These are phyloP conservation scores for Strix occidentalis DNA, from an alignment of 2,797 vertebrate genomes.

Conservation along the genomic window DNA sequence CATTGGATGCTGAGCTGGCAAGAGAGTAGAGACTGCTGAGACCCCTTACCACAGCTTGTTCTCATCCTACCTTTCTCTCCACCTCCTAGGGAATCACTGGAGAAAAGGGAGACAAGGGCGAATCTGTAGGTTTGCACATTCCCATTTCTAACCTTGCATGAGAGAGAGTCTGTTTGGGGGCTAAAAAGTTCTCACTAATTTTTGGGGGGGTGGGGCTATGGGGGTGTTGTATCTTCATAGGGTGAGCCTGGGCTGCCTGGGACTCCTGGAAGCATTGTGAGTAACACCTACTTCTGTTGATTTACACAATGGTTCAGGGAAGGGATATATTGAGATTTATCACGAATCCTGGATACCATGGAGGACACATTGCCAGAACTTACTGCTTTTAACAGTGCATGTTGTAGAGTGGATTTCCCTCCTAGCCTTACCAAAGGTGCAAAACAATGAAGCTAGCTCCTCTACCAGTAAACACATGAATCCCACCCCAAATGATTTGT, in stretches of 20 bases:
- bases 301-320: background rate
- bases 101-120: slow-evolving; percentile 83
- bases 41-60: background rate
- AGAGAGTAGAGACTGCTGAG: background rate
- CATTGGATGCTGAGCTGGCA: background rate
- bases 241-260: slow-evolving; percentile 85
- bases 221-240: slow-evolving; percentile 66
- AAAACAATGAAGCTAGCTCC: background rate
- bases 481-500: background rate
- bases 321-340: background rate
- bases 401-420: background rate
- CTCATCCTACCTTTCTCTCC: background rate
- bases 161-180: background rate
- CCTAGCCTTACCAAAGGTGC: background rate
- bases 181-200: background rate
- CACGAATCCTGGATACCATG: fast-evolving
- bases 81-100: slow-evolving; percentile 77
- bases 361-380: background rate
- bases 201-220: background rate
- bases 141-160: background rate
- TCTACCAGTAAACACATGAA: background rate
- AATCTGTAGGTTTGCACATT: slow-evolving; percentile 75
- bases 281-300: background rate
- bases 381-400: background rate
- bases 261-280: slow-evolving; percentile 56